A percentile compares a stretch with the other conserved stretches of the same genome.
Conservation (phyloP, 2,797 vertebrate genomes). For the Pseudochaenichthys georgianus region DNA sequence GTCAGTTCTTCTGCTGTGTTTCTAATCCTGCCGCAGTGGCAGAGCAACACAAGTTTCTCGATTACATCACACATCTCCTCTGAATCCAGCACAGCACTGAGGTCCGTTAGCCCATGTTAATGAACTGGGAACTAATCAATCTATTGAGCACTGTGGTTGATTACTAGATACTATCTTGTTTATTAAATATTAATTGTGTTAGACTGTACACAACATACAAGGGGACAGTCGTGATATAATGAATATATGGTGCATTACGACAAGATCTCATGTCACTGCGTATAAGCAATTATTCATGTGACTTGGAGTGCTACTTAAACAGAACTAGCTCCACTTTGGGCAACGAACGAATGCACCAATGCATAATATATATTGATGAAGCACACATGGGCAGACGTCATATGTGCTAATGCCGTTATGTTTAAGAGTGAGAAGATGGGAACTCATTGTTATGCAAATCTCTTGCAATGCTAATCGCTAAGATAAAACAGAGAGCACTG, state of each 20-base stretch:
- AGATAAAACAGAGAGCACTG: slow-evolving; percentile 47
- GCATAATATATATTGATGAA: slow-evolving; percentile 61
- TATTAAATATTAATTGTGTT: not conserved
- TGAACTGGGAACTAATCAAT: slow-evolving; percentile 12
- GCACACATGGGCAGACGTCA: slow-evolving; percentile 31
- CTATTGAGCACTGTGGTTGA: not conserved
- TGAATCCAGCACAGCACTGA: slow-evolving; percentile 30
- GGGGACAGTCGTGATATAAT: slow-evolving; percentile 17
- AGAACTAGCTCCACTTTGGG: slow-evolving; percentile 45
- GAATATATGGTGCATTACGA: slow-evolving; percentile 28
- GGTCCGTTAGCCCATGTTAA: slow-evolving; percentile 34
- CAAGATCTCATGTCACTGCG: slow-evolving; percentile 19
- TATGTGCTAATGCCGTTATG: slow-evolving; percentile 41
- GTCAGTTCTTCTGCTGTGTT: slow-evolving; percentile 43
- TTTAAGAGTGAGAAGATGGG: slow-evolving; percentile 47
- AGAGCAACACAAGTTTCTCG: slow-evolving; percentile 42
- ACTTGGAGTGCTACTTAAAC: slow-evolving; percentile 55
- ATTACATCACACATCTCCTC: slow-evolving; percentile 51
- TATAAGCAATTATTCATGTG: slow-evolving; percentile 53
- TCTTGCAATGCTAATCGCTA: slow-evolving; percentile 36
- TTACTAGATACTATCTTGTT: not conserved
- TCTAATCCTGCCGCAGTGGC: slow-evolving; percentile 64
- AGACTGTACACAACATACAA: slow-evolving; percentile 3
- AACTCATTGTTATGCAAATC: slow-evolving; percentile 69
- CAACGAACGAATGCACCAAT: slow-evolving; percentile 39